Conservation (phyloP, 2,888 invertebrate species). For the Lucinisca nassula region DNA sequence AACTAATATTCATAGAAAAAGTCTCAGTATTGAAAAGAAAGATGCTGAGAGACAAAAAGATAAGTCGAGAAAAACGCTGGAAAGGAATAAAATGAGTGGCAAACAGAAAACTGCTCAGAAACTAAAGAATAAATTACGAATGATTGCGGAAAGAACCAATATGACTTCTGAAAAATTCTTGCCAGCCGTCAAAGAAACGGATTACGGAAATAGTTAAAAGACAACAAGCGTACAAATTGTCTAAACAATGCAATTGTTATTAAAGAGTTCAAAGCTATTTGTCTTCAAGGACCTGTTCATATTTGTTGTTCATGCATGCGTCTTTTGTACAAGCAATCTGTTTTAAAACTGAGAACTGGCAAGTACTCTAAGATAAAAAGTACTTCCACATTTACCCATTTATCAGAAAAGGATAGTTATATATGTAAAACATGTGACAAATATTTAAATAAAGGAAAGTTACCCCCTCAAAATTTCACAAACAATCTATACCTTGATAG, state of each 20-base stretch:
- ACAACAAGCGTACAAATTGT: too few relatives aligned
- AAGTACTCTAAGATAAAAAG: neutral
- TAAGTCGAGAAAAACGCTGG: neutral
- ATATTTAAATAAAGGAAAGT: neutral
- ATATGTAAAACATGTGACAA: constrained; percentile 14
- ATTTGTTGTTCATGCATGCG: too few relatives aligned
- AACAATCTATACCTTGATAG: neutral
- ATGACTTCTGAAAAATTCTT: too few relatives aligned
- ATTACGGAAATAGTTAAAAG: too few relatives aligned
- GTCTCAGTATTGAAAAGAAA: too few relatives aligned
- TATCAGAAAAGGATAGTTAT: neutral
- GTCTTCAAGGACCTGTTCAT: constrained; percentile 4
- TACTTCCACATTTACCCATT: neutral
- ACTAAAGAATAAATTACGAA: neutral
- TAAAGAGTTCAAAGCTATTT: constrained; percentile 9
- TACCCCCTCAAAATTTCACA: neutral
- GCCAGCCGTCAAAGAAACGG: too few relatives aligned
- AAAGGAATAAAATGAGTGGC: neutral
- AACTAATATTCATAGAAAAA: too few relatives aligned
- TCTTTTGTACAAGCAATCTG: constrained; percentile 16
- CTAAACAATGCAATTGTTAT: too few relatives aligned
- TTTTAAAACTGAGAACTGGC: neutral
- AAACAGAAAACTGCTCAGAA: neutral
- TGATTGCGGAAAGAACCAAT: neutral
- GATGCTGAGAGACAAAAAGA: neutral